A percentile compares a stretch with the other conserved stretches of the same genome.
phyloP scores from a whole-genome alignment of 2,888 invertebrate genomes.

The Meiosimyza decipiens region DNA sequence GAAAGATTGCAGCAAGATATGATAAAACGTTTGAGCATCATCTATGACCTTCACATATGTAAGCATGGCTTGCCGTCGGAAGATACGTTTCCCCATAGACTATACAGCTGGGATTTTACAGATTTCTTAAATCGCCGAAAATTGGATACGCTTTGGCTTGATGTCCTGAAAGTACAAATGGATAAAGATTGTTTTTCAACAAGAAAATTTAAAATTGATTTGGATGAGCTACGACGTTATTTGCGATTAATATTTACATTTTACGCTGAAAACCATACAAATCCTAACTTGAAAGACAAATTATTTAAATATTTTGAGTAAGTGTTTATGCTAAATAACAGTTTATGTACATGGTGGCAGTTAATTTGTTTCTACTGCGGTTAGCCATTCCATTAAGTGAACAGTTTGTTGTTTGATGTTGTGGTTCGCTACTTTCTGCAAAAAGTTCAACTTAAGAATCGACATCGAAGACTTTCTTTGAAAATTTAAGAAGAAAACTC shows the following conservation, averaged over 20 bases:
- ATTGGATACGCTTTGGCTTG: slow-evolving; percentile 15
- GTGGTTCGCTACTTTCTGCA: too few species aligned
- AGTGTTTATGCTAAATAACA: neutral
- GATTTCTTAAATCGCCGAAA: slow-evolving; percentile 27
- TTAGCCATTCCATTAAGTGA: too few species aligned
- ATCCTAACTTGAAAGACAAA: slow-evolving; percentile 15
- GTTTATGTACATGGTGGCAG: too few species aligned
- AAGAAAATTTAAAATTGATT: slow-evolving; percentile 16
- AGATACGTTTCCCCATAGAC: slow-evolving; percentile 7
- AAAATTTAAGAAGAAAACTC: too few species aligned
- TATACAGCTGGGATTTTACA: slow-evolving; percentile 34
- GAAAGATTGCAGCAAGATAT: slow-evolving; percentile 22
- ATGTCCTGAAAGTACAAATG: slow-evolving; percentile 13
- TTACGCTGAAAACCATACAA: slow-evolving; percentile 17
- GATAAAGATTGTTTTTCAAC: slow-evolving; percentile 25
- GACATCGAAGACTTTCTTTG: too few species aligned
- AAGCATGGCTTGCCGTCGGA: neutral
- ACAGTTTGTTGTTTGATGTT: too few species aligned
- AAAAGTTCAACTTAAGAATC: too few species aligned
- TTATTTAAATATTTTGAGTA: neutral
- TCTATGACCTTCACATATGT: neutral
- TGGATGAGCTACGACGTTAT: slow-evolving; percentile 20
- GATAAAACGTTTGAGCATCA: slow-evolving; percentile 9
- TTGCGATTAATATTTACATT: slow-evolving; percentile 12
- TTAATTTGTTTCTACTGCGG: too few species aligned